Base-by-base conservation (phyloP, 2,113 vertebrate species). In the Nannospalax galili region DNA sequence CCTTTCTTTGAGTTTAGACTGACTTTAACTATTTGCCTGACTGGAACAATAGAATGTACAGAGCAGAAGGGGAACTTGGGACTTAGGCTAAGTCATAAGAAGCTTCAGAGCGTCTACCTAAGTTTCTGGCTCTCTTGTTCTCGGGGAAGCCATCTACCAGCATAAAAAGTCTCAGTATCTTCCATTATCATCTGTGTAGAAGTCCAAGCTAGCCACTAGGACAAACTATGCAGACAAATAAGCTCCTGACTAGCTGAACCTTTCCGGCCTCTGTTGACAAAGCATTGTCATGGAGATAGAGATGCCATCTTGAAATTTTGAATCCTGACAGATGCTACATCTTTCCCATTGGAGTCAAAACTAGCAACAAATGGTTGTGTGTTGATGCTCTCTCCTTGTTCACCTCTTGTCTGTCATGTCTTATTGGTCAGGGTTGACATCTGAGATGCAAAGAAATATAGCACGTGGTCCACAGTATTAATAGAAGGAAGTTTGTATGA, bases 391-490 rank as follows among this genome's bases (percentile, higher is more conserved):
- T 77, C 73, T 89, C 11, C 17, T 11, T 26, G 70, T 89, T 91
- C n/a, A 56, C 12, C 16, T 85, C 92, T 90, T 42, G 75, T 35
- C 40, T 88, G 17, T 75, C 77, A 64, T 65, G n/a, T 62, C 65
- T 69, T 79, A 56, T 20, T 89, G 19, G 37, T 35, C n/a, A 40
- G 19, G 22, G 19, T 94, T 24, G 22, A 96, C 91, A 79, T 73
- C 65, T 91, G 69, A 86, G 74, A 74, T 65, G 26, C 58, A 93
- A 85, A 92, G 28, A 93, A n/a, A 81, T 52, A 11, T 52, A 11
- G 48, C 48, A 52, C 11, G 48, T 52, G 48, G 48, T 52, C 48
- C 48, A 52, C 48, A 52, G 48, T 52, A 67, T 65, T 22, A 45
- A 69, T 78, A 56, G 58, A 56, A 67, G 70, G 7, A 84, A 79